phyloP scores from a whole-genome alignment of 2,888 invertebrate genomes.

The Mycalesis mineus region DNA sequence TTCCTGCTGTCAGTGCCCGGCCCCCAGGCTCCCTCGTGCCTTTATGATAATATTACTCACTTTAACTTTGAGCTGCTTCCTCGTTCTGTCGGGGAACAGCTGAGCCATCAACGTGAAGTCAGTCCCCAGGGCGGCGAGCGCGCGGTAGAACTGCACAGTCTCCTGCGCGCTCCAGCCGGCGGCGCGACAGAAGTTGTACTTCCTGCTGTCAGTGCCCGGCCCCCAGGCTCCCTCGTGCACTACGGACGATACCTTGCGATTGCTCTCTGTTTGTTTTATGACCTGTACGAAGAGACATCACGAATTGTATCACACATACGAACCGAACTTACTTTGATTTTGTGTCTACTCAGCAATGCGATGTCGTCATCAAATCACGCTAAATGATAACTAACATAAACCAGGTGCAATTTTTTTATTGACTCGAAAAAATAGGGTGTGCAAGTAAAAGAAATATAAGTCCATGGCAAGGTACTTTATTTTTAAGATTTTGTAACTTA shows the following conservation, averaged over 20 bases:
- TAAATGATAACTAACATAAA: too few species aligned
- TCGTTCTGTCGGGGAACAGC: slow-evolving; percentile 86
- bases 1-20: too few species aligned
- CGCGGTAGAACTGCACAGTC: slow-evolving; percentile 94
- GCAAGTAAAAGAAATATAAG: too few species aligned
- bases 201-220: slow-evolving; percentile 51
- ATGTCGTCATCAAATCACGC: too few species aligned
- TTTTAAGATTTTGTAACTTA: too few species aligned
- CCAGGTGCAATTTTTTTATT: too few species aligned
- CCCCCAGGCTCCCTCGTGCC: too few species aligned
- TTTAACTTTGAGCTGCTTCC: slow-evolving; percentile 92
- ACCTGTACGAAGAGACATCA: slow-evolving; percentile 60
- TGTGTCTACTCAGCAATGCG: too few species aligned
- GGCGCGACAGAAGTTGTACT: slow-evolving; percentile 57
- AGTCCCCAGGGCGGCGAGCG: slow-evolving; percentile 92
- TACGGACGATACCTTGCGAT: slow-evolving; percentile 81
- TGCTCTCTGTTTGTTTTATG: slow-evolving; percentile 82
- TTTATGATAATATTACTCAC: slow-evolving; percentile 37
- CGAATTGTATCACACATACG: too few species aligned
- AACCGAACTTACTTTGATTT: too few species aligned
- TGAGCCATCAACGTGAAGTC: slow-evolving; percentile 94
- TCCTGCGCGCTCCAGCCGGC: slow-evolving; percentile 87
- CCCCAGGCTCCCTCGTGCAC: slow-evolving; percentile 81
- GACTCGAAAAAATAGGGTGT: too few species aligned
- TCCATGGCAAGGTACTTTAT: too few species aligned